Percentiles rank a stretch among this genome's conserved stretches.
Conservation (phyloP, 2,113 vertebrate species). For the Toxostoma redivivum region DNA sequence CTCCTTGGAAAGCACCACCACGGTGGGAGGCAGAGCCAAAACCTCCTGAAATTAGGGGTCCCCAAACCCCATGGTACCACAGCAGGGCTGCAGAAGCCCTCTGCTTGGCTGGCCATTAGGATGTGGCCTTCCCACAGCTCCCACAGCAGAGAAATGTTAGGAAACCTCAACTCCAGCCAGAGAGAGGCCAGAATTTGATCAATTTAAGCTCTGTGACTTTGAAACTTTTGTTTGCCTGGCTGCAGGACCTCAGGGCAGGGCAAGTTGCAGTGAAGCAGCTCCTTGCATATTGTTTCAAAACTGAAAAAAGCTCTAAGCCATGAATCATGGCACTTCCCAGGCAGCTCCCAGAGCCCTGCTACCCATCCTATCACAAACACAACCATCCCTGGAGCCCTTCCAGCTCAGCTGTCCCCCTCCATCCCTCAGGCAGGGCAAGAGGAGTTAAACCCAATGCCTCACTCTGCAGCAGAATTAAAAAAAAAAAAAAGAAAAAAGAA, state of each 20-base stretch:
- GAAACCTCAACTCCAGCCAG: background rate
- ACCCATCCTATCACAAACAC: background rate
- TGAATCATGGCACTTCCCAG: background rate
- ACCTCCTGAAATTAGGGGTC: background rate
- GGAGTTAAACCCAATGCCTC: background rate
- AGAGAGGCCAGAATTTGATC: background rate
- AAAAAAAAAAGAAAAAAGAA: background rate
- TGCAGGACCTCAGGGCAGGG: background rate
- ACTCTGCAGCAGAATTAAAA: background rate
- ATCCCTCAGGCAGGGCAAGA: background rate
- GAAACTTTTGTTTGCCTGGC: background rate
- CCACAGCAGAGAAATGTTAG: background rate
- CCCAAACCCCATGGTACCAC: background rate
- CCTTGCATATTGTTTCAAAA: background rate
- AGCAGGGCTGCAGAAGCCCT: background rate
- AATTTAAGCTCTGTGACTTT: background rate
- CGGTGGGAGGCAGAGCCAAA: background rate
- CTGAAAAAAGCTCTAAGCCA: background rate
- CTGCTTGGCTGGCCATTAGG: background rate
- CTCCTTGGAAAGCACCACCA: background rate
- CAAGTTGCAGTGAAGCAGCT: background rate
- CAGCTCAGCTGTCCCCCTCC: background rate
- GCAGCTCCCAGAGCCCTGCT: background rate
- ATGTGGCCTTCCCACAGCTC: background rate
- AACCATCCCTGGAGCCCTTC: background rate